Percentiles rank a stretch among this genome's conserved stretches.
Conservation (phyloP, 2,113 vertebrate species). For the Phrynosoma platyrhinos region DNA sequence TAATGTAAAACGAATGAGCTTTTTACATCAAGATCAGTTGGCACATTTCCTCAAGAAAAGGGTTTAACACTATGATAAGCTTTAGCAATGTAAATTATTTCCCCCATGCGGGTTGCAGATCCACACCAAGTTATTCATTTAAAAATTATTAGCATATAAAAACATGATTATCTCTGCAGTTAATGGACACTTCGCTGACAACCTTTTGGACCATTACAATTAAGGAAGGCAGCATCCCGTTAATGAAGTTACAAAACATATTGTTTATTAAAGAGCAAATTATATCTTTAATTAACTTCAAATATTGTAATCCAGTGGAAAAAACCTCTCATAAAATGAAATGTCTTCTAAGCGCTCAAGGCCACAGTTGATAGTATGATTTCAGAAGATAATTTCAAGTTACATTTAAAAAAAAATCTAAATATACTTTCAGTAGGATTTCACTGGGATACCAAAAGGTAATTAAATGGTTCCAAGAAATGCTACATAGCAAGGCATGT, state of each 20-base stretch:
- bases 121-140: constrained; percentile 76
- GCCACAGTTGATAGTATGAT: constrained; percentile 36
- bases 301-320: constrained; percentile 62
- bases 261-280: constrained; percentile 77
- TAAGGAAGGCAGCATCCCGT: constrained; percentile 68
- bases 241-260: constrained; percentile 74
- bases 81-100: constrained; percentile 75
- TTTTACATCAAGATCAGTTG: constrained; percentile 59
- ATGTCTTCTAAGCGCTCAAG: constrained; percentile 56
- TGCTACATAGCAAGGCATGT: too few relatives aligned
- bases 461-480: too few relatives aligned
- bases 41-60: constrained; percentile 65
- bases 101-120: constrained; percentile 68
- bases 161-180: constrained; percentile 80
- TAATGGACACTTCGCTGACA: constrained; percentile 76
- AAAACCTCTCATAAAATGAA: constrained; percentile 66
- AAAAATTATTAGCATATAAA: constrained; percentile 82
- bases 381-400: constrained; percentile 36
- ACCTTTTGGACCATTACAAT: constrained; percentile 74
- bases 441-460: constrained; percentile 9
- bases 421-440: not conserved
- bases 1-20: constrained; percentile 72
- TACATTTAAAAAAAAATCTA: constrained; percentile 3
- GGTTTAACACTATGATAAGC: constrained; percentile 75
- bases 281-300: constrained; percentile 75